Evolutionary conservation across 1,140 invertebrate species (phyloP).

Genomic region (Drosophila malerkotliana): DNA sequence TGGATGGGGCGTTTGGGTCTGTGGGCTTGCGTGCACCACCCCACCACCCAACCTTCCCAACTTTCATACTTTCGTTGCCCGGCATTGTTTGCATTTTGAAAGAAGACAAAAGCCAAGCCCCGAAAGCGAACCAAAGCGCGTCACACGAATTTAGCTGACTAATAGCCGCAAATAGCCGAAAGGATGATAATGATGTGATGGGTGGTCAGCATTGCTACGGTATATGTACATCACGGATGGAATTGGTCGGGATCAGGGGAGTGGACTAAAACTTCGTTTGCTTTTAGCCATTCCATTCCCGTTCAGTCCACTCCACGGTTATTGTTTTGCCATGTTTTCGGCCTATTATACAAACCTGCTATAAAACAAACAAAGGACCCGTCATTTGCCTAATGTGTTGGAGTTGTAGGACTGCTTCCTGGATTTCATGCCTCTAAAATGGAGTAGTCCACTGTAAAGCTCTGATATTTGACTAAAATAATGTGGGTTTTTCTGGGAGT

Average conservation of each 20-base stretch:
- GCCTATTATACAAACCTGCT: conserved; percentile 64
- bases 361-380: conserved; percentile 57
- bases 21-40: conserved; percentile 41
- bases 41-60: background rate
- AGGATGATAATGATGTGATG: conserved; percentile 52
- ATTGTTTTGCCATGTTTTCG: conserved; percentile 72
- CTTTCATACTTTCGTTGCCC: conserved; percentile 48
- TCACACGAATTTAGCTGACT: conserved; percentile 74
- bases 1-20: conserved; percentile 10
- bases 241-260: background rate
- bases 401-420: conserved; percentile 3
- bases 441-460: conserved; percentile 8
- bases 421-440: conserved; percentile 16
- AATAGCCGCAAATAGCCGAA: conserved; percentile 57
- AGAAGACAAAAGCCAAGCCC: conserved; percentile 79
- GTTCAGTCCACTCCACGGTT: conserved; percentile 54
- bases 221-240: background rate
- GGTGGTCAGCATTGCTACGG: conserved; percentile 22
- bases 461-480: conserved; percentile 16
- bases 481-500: conserved; percentile 32
- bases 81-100: conserved; percentile 77
- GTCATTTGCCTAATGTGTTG: conserved; percentile 66
- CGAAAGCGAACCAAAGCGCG: conserved; percentile 64
- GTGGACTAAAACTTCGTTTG: conserved; percentile 69
- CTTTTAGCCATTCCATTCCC: conserved; percentile 65